A percentile compares a stretch with the other conserved stretches of the same genome.
phyloP scores from a whole-genome alignment of 2,888 invertebrate species.

The Ecdyonurus torrentis region DNA sequence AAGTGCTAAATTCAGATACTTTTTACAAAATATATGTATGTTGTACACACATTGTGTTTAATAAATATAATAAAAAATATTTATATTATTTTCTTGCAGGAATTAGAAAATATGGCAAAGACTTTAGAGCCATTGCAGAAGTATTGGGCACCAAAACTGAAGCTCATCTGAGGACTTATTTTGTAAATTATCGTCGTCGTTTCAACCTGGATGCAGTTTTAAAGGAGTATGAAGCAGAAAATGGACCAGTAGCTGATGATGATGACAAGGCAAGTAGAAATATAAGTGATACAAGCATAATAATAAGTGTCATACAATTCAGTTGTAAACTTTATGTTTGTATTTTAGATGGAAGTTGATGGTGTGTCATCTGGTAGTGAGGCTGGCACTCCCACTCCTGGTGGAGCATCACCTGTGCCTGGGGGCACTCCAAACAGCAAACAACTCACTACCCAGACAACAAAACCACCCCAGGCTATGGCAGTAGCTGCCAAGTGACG shows the following conservation, averaged over 20 bases:
- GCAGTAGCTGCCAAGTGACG: too few relatives aligned
- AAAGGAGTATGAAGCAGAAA: constrained; percentile 69
- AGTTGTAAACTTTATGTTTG: background rate
- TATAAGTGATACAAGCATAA: too few relatives aligned
- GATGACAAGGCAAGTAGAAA: constrained; percentile 28
- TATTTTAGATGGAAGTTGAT: constrained; percentile 9
- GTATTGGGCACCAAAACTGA: constrained; percentile 91
- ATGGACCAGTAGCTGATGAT: constrained; percentile 35
- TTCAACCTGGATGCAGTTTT: constrained; percentile 76
- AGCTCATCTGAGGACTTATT: constrained; percentile 80
- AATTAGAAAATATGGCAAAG: constrained; percentile 45
- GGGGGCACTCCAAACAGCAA: constrained; percentile 3
- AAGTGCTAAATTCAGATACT: too few relatives aligned
- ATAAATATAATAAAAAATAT: too few relatives aligned
- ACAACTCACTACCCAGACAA: background rate
- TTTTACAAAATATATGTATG: too few relatives aligned
- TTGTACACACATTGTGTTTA: too few relatives aligned
- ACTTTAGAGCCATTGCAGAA: constrained; percentile 88
- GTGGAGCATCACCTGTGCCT: constrained; percentile 8
- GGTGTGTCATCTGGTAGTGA: constrained; percentile 10
- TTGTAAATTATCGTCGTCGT: constrained; percentile 74
- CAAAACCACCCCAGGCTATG: too few relatives aligned
- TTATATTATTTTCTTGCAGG: constrained; percentile 27
- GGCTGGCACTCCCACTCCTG: constrained; percentile 9
- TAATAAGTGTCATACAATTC: background rate